Evolutionary conservation across 37 sponge, comb jelly and placozoan genomes (phyloP).

Genomic region (Eunapius fragilis): DNA sequence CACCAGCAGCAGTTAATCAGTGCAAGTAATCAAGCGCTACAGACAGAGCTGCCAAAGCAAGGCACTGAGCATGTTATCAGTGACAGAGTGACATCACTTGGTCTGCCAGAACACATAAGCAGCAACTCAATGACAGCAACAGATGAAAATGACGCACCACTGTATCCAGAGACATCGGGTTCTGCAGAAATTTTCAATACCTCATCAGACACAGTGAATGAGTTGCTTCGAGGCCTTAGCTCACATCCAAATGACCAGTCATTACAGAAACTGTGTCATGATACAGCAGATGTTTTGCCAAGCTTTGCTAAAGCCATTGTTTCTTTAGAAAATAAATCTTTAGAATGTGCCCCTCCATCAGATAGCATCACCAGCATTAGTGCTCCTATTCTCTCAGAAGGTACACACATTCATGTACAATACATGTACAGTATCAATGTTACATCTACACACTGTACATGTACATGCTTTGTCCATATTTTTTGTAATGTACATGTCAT

Average conservation of each 20-base stretch:
- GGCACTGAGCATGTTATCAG: neutral
- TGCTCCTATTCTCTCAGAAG: neutral
- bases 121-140: neutral
- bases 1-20: neutral
- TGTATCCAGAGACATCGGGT: neutral
- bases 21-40: neutral
- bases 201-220: conserved; percentile 48
- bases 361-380: neutral
- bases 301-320: conserved; percentile 39
- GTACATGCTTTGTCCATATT: neutral
- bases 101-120: neutral
- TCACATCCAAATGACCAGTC: conserved; percentile 1
- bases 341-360: no score
- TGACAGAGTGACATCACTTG: no score
- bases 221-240: conserved; percentile 34
- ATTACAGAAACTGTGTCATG: conserved; percentile 36
- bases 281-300: conserved; percentile 45
- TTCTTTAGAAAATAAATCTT: neutral
- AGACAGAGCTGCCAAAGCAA: neutral
- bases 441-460: neutral
- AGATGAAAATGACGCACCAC: neutral
- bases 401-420: neutral
- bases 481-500: no score
- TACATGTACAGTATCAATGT: no score
- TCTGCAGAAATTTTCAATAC: conserved; percentile 7